A percentile compares a stretch with the other conserved stretches of the same genome.
These are phyloP conservation scores for Hypsibius dujardini DNA, from an alignment of 1,140 invertebrate species.

Conservation along the genomic window DNA sequence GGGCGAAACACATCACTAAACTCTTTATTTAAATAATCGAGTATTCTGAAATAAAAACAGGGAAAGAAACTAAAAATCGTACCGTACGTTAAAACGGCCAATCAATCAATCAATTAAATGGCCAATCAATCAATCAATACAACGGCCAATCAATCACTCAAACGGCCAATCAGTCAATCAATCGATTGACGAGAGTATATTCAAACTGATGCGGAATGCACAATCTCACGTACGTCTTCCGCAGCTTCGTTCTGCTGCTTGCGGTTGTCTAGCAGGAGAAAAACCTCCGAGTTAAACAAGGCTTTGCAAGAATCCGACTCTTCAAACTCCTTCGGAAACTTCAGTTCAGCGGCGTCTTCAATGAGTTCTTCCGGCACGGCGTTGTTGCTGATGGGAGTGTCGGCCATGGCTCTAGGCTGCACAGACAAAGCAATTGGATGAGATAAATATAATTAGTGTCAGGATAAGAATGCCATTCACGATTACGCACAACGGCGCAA, in stretches of 20 bases:
- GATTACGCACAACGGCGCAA: no score
- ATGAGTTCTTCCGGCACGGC: conserved; percentile 25
- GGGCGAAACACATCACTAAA: neutral
- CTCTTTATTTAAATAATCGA: neutral
- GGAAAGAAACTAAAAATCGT: no score
- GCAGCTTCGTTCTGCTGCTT: conserved; percentile 92
- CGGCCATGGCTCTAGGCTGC: neutral
- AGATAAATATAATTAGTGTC: no score
- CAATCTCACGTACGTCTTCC: conserved; percentile 48
- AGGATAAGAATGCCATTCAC: no score
- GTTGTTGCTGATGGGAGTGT: neutral
- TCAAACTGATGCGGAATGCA: neutral
- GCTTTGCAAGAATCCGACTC: conserved; percentile 69
- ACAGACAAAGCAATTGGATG: neutral
- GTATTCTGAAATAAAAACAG: neutral
- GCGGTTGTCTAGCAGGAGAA: conserved; percentile 88
- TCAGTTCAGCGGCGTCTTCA: conserved; percentile 37
- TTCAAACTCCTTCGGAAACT: conserved; percentile 65
- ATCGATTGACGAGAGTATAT: no score
- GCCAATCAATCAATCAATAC: no score
- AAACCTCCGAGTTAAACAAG: conserved; percentile 89
- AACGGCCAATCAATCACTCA: no score
- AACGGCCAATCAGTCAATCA: no score
- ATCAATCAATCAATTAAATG: no score
- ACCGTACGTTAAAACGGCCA: no score